Base-by-base conservation (phyloP, 2,888 invertebrate genomes). In the Epistrophe eligans region DNA sequence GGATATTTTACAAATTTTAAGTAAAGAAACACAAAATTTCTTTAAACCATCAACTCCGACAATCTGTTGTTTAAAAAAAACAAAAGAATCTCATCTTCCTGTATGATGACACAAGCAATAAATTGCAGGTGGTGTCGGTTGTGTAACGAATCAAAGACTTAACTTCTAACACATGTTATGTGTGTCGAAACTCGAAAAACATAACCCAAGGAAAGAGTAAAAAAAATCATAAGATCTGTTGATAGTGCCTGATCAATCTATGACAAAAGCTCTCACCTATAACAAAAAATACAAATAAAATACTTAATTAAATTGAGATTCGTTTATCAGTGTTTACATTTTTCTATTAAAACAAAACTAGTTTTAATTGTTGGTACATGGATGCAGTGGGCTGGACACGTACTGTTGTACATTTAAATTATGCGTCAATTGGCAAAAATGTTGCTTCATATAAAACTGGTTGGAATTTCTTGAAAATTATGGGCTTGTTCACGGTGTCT, bases 401-500 rank as follows among this genome's bases (percentile, higher is more conserved):
- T 17, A 48, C 48, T 58, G 35, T 24, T 1, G 24, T 5, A 19
- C 38, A 38, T 40, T 15, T 4, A 4, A 40, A 24, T 13, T 43
- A 40, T 62, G 62, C 62, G 62, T 62, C 62, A 62, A 62, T 62
- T 24, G 15, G 62, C 24, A 43, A 43, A 43, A 43, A 43, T 62
- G 62, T 62, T 62, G 24, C 62, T 43, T 62, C 40, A 40, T 43
- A 58, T 24, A 24, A 40, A 62, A 62, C 62, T 62, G 62, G 62
- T 62, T 62, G 40, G 19, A 43, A 62, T 62, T 62, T 24, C 19
- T n/a, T 15, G 24, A 43, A n/a, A n/a, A 24, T 62, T 62, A 62
- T 62, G 62, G 62, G 62, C 40, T 62, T 62, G 62, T 62, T 58
- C 62, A 62, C 62, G 40, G 40, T 62, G 15, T 62, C 40, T 43